Evolutionary conservation across 2,888 invertebrate genomes (phyloP).

Genomic region (Leptinotarsa juncta): DNA sequence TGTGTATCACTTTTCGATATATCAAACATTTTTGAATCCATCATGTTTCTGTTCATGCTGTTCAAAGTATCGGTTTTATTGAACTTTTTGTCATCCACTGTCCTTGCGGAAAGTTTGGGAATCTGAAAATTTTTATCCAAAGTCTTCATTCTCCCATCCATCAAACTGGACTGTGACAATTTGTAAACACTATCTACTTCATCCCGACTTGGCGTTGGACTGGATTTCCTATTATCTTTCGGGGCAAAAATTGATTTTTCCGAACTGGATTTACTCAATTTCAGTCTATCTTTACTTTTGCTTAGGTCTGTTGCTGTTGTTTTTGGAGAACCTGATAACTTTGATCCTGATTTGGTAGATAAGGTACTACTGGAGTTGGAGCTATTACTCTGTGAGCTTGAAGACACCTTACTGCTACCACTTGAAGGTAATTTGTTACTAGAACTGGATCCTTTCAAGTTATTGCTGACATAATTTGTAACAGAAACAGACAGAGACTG

Average conservation of each 20-base stretch:
- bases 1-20: constrained; percentile 56
- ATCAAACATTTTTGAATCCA: constrained; percentile 62
- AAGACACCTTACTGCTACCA: constrained; percentile 37
- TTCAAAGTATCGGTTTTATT: constrained; percentile 51
- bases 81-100: constrained; percentile 50
- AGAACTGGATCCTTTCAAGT: constrained; percentile 44
- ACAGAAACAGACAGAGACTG: constrained; percentile 27
- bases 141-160: constrained; percentile 81
- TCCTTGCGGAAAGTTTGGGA: constrained; percentile 78
- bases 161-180: constrained; percentile 70
- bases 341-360: constrained; percentile 45
- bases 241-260: constrained; percentile 77
- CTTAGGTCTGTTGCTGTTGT: constrained; percentile 69
- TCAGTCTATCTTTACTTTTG: constrained; percentile 72
- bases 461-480: constrained; percentile 38
- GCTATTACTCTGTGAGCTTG: constrained; percentile 34
- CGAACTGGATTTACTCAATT: constrained; percentile 71
- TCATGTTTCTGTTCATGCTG: constrained; percentile 56
- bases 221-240: constrained; percentile 74
- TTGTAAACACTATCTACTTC: constrained; percentile 77
- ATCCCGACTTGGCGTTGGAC: constrained; percentile 74
- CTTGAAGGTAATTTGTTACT: constrained; percentile 43
- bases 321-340: constrained; percentile 70
- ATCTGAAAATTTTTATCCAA: constrained; percentile 89
- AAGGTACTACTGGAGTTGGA: constrained; percentile 36